These are phyloP conservation scores for Eubucco bourcierii DNA, from an alignment of 2,113 vertebrate species.

Conservation along the genomic window DNA sequence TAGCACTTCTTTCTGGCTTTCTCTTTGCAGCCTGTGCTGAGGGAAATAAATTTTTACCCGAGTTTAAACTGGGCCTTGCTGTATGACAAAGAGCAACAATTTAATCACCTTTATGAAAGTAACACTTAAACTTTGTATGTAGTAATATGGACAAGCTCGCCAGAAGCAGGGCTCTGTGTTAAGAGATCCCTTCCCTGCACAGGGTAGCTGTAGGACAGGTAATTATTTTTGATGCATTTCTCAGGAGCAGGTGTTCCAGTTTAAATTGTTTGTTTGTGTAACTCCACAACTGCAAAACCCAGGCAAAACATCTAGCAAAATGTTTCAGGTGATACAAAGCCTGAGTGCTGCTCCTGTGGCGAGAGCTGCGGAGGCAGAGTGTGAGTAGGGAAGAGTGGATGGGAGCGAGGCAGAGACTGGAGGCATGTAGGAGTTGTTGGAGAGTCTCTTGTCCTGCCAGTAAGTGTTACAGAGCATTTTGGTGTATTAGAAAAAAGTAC, in stretches of 20 bases:
- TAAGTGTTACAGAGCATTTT: background rate
- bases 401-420: background rate
- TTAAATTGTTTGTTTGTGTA: conserved; percentile 52
- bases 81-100: background rate
- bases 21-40: background rate
- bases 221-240: conserved; percentile 74
- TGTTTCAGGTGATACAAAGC: conserved; percentile 5
- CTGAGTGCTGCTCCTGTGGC: background rate
- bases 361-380: background rate
- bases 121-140: background rate
- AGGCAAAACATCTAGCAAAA: conserved; percentile 9
- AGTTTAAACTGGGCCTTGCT: conserved; percentile 4
- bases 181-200: conserved; percentile 17
- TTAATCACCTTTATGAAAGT: conserved; percentile 11
- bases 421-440: background rate
- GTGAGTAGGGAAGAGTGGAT: background rate
- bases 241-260: conserved; percentile 68
- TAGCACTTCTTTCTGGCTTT: background rate
- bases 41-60: background rate
- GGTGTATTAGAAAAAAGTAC: background rate
- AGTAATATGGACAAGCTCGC: background rate
- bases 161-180: background rate
- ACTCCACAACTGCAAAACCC: conserved; percentile 40
- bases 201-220: conserved; percentile 36
- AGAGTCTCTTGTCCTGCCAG: background rate